phyloP scores from a whole-genome alignment of 2,113 vertebrate genomes.

The Syngnathoides biaculeatus region DNA sequence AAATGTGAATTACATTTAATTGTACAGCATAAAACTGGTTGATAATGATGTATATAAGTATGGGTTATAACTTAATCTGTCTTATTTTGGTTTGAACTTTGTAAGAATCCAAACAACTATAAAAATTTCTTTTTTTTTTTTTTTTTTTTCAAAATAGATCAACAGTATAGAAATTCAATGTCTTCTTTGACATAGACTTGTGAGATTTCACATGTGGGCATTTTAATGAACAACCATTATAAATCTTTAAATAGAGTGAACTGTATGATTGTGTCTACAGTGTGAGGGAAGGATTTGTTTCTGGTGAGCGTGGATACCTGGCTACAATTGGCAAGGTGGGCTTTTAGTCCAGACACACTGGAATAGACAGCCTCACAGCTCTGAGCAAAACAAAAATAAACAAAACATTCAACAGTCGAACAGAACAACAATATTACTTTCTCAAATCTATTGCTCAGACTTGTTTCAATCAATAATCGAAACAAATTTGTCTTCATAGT shows the following conservation, averaged over 20 bases:
- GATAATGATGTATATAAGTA: not conserved
- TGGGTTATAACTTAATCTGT: not conserved
- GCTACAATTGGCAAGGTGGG: slow-evolving; percentile 94
- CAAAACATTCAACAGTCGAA: slow-evolving; percentile 4
- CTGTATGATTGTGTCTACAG: not conserved
- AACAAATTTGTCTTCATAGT: not conserved
- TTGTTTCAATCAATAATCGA: not conserved
- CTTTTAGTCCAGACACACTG: slow-evolving; percentile 95
- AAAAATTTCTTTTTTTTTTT: not conserved
- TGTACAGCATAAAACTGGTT: too few species aligned
- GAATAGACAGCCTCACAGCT: slow-evolving; percentile 96
- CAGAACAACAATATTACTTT: not conserved
- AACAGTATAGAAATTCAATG: not conserved
- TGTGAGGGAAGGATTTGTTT: slow-evolving; percentile 3
- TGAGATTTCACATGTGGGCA: not conserved
- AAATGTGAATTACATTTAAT: too few species aligned
- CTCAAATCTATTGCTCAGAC: not conserved
- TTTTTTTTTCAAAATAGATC: not conserved
- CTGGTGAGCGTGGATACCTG: slow-evolving; percentile 76
- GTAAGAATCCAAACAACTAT: not conserved
- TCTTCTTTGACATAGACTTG: not conserved
- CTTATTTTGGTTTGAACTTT: not conserved
- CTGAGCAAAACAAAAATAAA: slow-evolving; percentile 66
- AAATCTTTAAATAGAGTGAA: not conserved
- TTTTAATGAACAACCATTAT: not conserved